Conservation (phyloP, 1,140 invertebrate genomes). For the Oncopodura yosiiana region DNA sequence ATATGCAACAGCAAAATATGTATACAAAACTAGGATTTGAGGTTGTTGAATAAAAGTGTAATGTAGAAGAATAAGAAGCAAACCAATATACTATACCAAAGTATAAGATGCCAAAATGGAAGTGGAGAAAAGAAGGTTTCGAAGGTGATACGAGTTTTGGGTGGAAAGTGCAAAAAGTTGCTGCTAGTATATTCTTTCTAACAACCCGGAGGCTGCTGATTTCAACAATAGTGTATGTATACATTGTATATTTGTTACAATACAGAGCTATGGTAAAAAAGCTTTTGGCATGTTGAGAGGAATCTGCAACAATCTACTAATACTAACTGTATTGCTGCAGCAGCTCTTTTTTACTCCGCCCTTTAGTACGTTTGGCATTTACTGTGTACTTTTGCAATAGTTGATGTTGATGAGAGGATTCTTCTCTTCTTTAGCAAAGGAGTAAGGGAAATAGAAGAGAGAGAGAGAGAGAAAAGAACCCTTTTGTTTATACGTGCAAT, state of each 20-base stretch:
- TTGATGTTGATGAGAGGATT: too few species aligned
- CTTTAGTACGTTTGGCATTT: too few species aligned
- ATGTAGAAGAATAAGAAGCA: not conserved
- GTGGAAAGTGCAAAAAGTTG: conserved; percentile 35
- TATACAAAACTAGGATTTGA: conserved; percentile 25
- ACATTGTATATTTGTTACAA: too few species aligned
- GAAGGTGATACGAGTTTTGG: conserved; percentile 35
- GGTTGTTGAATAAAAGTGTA: conserved; percentile 15
- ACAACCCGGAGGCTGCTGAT: conserved; percentile 22
- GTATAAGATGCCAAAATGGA: conserved; percentile 23
- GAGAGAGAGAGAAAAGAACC: not conserved
- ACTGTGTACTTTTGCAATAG: too few species aligned
- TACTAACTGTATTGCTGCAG: too few species aligned
- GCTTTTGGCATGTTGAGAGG: too few species aligned
- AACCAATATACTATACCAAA: not conserved
- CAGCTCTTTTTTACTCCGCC: too few species aligned
- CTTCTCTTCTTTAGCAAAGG: too few species aligned
- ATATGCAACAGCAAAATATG: conserved; percentile 10
- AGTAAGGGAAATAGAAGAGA: not conserved
- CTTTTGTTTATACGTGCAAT: conserved; percentile 20
- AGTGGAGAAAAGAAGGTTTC: conserved; percentile 30
- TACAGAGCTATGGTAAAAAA: too few species aligned
- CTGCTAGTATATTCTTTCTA: conserved; percentile 13
- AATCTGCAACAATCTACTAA: too few species aligned
- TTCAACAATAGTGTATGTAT: too few species aligned